Percentiles rank a stretch among this genome's conserved stretches.
These are phyloP conservation scores for Drosophila diplacantha DNA, from an alignment of 2,888 invertebrate genomes.

Conservation along the genomic window DNA sequence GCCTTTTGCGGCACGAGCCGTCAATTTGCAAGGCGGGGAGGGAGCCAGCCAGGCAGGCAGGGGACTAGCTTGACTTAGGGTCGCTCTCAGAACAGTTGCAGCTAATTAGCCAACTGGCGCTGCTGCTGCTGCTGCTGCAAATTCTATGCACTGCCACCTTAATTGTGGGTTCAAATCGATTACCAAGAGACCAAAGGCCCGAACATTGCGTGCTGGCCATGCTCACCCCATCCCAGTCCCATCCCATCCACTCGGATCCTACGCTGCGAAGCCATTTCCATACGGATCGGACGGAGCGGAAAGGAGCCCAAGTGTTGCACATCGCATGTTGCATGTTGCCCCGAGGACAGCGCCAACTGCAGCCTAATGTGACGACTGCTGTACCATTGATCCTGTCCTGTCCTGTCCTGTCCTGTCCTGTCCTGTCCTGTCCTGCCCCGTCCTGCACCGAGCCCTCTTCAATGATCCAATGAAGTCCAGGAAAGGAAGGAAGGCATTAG, in stretches of 20 bases:
- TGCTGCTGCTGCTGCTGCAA: slow-evolving; percentile 50
- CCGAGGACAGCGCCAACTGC: slow-evolving; percentile 41
- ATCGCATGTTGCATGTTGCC: slow-evolving; percentile 40
- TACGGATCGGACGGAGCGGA: slow-evolving; percentile 2
- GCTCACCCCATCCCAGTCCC: slow-evolving; percentile 1
- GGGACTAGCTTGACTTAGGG: slow-evolving; percentile 5
- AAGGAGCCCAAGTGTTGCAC: slow-evolving; percentile 40
- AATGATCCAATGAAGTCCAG: neutral
- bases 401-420: slow-evolving; percentile 18
- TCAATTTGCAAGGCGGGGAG: slow-evolving; percentile 43
- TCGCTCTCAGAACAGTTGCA: slow-evolving; percentile 61
- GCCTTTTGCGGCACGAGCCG: slow-evolving; percentile 63
- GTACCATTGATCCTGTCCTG: slow-evolving; percentile 46
- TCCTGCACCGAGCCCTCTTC: neutral
- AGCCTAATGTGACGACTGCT: slow-evolving; percentile 71
- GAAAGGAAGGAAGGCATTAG: slow-evolving; percentile 18
- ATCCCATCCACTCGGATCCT: slow-evolving; percentile 2
- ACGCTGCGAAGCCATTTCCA: slow-evolving; percentile 5
- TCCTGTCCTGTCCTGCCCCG: slow-evolving; percentile 18
- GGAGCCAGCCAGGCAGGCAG: neutral
- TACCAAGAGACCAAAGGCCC: slow-evolving; percentile 49
- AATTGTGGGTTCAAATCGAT: slow-evolving; percentile 72
- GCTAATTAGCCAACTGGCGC: slow-evolving; percentile 70
- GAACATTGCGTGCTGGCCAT: slow-evolving; percentile 38
- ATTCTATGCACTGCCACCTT: slow-evolving; percentile 50